phyloP scores from a whole-genome alignment of 2,797 vertebrate genomes.

The Propithecus deckenii region DNA sequence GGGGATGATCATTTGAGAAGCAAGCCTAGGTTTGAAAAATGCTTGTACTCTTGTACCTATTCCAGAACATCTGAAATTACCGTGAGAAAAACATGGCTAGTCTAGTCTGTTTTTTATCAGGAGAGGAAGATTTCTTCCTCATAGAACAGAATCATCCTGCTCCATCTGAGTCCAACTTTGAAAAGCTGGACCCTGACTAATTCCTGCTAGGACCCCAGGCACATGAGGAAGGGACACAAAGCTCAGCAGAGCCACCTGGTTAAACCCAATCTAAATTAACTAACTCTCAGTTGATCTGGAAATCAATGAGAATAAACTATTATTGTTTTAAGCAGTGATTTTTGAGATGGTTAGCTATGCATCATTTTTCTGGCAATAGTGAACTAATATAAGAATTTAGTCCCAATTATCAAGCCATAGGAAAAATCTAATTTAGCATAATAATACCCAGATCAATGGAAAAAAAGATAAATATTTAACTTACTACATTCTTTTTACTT shows the following conservation, averaged over 20 bases:
- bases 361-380: neutral
- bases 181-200: neutral
- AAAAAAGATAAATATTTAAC: neutral
- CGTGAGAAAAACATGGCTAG: neutral
- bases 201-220: accelerated
- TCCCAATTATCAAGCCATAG: neutral
- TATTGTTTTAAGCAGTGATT: neutral
- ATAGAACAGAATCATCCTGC: neutral
- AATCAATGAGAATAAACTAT: neutral
- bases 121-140: neutral
- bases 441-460: neutral
- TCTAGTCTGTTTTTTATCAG: neutral
- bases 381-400: neutral
- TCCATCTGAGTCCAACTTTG: neutral
- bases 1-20: neutral
- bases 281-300: neutral
- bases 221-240: neutral
- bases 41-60: neutral
- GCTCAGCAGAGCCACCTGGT: neutral
- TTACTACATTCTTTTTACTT: neutral
- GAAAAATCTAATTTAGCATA: neutral
- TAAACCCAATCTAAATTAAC: neutral
- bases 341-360: neutral
- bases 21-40: neutral
- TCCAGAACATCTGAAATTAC: neutral